Conservation (phyloP, 1,140 invertebrate genomes). For the Idris sp. region DNA sequence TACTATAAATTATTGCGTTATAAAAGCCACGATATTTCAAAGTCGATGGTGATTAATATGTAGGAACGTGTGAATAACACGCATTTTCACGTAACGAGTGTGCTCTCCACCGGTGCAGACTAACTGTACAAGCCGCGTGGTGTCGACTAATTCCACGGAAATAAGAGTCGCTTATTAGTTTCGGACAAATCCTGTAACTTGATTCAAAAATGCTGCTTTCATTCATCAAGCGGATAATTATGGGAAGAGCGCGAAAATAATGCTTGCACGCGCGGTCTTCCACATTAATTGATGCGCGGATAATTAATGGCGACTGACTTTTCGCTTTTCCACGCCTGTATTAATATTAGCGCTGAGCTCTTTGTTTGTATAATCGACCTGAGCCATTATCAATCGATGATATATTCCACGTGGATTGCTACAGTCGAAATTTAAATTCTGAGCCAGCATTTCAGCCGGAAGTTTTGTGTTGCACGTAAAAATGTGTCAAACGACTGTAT, state of each 20-base stretch:
- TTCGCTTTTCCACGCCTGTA: constrained; percentile 35
- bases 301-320: constrained; percentile 51
- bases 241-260: constrained; percentile 49
- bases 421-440: constrained; percentile 47
- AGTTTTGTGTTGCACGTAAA: constrained; percentile 26
- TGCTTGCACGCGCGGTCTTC: constrained; percentile 13
- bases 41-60: constrained; percentile 55
- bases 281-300: constrained; percentile 53
- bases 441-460: constrained; percentile 22
- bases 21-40: constrained; percentile 47
- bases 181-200: constrained; percentile 37
- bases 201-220: constrained; percentile 29
- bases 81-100: constrained; percentile 39
- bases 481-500: constrained; percentile 39
- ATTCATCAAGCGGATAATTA: constrained; percentile 52
- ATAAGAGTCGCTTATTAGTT: constrained; percentile 51
- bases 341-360: constrained; percentile 24
- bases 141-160: constrained; percentile 36
- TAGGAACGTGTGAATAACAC: constrained; percentile 44
- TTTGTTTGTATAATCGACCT: constrained; percentile 20
- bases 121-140: constrained; percentile 40
- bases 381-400: constrained; percentile 35
- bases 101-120: constrained; percentile 19
- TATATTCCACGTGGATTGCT: constrained; percentile 53
- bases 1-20: constrained; percentile 43